These are phyloP conservation scores for Alsophila aescularia DNA, from an alignment of 2,888 invertebrate species.

Conservation along the genomic window DNA sequence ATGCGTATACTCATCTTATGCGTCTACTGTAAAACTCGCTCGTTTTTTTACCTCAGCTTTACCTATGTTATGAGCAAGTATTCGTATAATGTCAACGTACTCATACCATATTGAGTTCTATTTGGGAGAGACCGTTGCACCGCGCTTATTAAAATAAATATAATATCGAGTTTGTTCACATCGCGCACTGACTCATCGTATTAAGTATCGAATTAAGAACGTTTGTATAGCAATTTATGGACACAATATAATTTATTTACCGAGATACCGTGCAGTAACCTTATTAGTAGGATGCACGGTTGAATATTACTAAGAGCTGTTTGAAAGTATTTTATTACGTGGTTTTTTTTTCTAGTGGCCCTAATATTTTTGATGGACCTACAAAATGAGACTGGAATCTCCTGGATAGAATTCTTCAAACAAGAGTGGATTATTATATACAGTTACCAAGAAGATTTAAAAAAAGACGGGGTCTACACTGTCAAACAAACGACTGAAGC, in stretches of 20 bases:
- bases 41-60: too few relatives aligned
- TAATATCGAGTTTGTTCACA: conserved; percentile 39
- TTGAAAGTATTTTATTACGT: neutral
- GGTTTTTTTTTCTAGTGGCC: too few relatives aligned
- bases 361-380: too few relatives aligned
- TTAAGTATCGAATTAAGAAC: conserved; percentile 37
- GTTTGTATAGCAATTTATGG: conserved; percentile 35
- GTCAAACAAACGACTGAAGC: too few relatives aligned
- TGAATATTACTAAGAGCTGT: conserved; percentile 1
- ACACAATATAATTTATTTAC: conserved; percentile 13
- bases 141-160: conserved; percentile 36
- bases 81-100: conserved; percentile 28
- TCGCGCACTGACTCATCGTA: conserved; percentile 30
- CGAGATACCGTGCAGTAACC: conserved; percentile 4
- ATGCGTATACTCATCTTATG: too few relatives aligned
- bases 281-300: neutral
- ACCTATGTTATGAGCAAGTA: neutral
- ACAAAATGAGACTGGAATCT: too few relatives aligned
- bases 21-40: too few relatives aligned
- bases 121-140: conserved; percentile 34
- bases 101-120: conserved; percentile 33
- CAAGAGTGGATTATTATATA: too few relatives aligned
- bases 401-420: neutral
- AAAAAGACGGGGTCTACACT: too few relatives aligned
- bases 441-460: too few relatives aligned